Evolutionary conservation across 2,797 vertebrate species (phyloP), one percentile per base, ranked within the genome.

Genomic region (Lepus oiostolus): DNA sequence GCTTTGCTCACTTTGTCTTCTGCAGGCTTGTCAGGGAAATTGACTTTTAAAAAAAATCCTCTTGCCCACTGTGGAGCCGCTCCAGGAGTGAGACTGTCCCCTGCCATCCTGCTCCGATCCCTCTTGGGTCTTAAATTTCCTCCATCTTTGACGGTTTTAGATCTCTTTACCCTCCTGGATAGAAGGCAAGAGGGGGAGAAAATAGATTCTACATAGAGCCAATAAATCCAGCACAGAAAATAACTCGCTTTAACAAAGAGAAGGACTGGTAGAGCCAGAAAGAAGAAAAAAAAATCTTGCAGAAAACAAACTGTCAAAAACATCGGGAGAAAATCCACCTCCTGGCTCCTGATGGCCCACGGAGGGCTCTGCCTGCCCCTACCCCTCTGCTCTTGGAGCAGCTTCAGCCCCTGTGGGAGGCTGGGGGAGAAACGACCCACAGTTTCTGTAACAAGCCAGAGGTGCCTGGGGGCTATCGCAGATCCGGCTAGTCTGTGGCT

Each of bases 171-270:
- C 88, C 86, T 28, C 47, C 52, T 77, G 89, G 87, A 84, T 3
- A 88, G 84, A 84, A 79, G 16, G 65, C 71, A 90, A 93, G 85
- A 91, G 62, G 82, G 63, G 74, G 95, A 97, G 91, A 95, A 97
- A 96, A 96, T 74, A 96, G 84, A 91, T 85, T 93, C 62, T 77
- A 90, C 93, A 93, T 80, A 91, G 0, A 93, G 71, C 95, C 92
- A 94, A 85, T 97, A 94, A 97, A 95, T 96, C 54, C 77, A 85
- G 93, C 63, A 38, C 68, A 94, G 65, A 70, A 77, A 80, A 87
- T 42, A 92, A 86, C 72, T 96, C 68, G 35, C 89, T 90, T 88
- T 81, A 95, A 91, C 76, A 94, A 75, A 88, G 88, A 93, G 67
- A 90, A 67, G 52, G 72, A 26, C 77, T 77, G 54, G 70, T 1